Evolutionary conservation across 1,140 invertebrate genomes (phyloP), one percentile per base, ranked within the genome.

Genomic region (Penaeus indicus): DNA sequence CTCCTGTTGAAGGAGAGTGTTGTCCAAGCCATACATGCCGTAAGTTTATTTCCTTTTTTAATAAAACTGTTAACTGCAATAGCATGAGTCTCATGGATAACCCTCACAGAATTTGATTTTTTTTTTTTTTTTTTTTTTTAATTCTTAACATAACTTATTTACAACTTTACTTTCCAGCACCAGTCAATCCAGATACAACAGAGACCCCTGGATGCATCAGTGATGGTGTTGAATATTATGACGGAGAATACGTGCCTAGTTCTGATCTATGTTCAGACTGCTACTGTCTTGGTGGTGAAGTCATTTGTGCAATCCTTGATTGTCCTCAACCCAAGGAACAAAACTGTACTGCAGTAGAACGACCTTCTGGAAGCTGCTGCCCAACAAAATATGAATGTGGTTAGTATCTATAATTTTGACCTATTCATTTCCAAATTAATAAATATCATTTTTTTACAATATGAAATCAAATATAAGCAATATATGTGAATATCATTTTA

Each of bases 251-350:
- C 42, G 64, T 89, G n/a, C 88, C 88, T 13, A 81, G 27, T 18
- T 42, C 75, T 42, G 95, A 96, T 91, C 95, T 96, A 27, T 98
- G 97, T 92, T 95, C 97, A 92, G 96, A 97, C 91, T 98, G 97
- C 92, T 98, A 98, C 92, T 98, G 97, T 92, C 97, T 98, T 96
- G 95, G 95, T 91, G 96, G 97, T 79, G 96, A 97, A 91, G 97
- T 98, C 87, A 96, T 97, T 4, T 98, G 97, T 93, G 97, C 97
- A 75, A 96, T 98, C 4, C 96, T 97, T 94, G 96, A 97, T 93
- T 98, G 97, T 93, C 96, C 97, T 1, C 91, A 96, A 88, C 95
- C 96, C 79, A 95, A 95, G 19, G 80, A 60, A 1, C 22, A 79
- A 63, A 89, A 84, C 42, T 89, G 88, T 63, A 62, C 60, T 27